Conservation (phyloP, 2,888 invertebrate genomes). For the Phalangium opilio region DNA sequence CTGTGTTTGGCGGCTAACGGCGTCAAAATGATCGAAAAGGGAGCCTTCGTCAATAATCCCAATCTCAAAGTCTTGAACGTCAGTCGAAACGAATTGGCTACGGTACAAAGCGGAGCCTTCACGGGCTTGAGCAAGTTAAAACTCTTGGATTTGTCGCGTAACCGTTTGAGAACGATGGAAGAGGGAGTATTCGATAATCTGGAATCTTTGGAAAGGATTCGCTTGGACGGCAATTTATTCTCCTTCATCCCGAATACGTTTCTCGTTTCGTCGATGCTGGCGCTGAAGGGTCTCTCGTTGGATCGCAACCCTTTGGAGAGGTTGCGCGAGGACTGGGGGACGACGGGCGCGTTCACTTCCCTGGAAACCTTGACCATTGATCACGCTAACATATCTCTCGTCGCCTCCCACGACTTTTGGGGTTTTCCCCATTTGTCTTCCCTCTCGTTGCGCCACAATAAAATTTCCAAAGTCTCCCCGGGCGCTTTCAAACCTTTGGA, state of each 20-base stretch:
- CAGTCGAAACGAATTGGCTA: conserved; percentile 20
- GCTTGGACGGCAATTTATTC: conserved; percentile 19
- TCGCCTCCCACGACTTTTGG: conserved; percentile 21
- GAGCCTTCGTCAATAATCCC: conserved; percentile 22
- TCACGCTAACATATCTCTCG: conserved; percentile 19
- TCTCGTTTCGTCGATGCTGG: conserved; percentile 15
- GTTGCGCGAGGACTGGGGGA: conserved; percentile 20
- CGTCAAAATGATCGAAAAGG: conserved; percentile 16
- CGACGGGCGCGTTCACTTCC: conserved; percentile 9
- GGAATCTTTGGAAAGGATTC: conserved; percentile 12
- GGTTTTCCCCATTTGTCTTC: conserved; percentile 14
- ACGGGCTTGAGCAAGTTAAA: conserved; percentile 21
- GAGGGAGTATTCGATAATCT: conserved; percentile 17
- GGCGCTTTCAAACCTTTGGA: conserved; percentile 20
- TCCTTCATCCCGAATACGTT: conserved; percentile 22
- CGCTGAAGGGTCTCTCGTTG: conserved; percentile 17
- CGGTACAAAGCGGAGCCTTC: conserved; percentile 23
- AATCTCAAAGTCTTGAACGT: conserved; percentile 18
- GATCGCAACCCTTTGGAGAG: conserved; percentile 19
- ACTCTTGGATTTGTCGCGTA: conserved; percentile 22
- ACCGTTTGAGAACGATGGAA: conserved; percentile 15
- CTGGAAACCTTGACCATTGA: conserved; percentile 15
- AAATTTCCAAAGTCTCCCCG: conserved; percentile 22
- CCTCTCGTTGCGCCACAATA: conserved; percentile 19
- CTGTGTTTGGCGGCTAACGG: conserved; percentile 15